Evolutionary conservation across 2,113 vertebrate genomes (phyloP).

Genomic region (Oreotrochilus melanogaster): DNA sequence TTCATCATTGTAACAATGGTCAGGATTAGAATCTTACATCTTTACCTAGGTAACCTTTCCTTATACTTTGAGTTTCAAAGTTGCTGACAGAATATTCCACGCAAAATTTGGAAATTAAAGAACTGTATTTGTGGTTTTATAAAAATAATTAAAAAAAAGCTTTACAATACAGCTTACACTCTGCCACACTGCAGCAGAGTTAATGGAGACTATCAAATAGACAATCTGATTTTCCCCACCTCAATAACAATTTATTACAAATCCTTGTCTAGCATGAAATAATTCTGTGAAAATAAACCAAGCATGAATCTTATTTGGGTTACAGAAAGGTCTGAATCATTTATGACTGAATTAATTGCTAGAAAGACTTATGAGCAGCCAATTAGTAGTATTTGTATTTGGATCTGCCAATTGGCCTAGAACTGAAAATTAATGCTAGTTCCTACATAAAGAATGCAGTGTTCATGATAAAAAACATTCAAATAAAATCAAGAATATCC

Average conservation of each 20-base stretch:
- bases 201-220: not conserved
- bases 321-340: constrained; percentile 58
- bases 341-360: constrained; percentile 63
- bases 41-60: not conserved
- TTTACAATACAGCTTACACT: not conserved
- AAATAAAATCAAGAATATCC: constrained; percentile 34
- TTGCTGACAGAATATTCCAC: not conserved
- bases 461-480: constrained; percentile 39
- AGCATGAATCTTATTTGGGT: constrained; percentile 43
- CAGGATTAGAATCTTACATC: not conserved
- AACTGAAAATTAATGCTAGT: constrained; percentile 35
- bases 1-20: not conserved
- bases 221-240: not conserved
- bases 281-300: constrained; percentile 24
- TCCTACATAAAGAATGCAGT: constrained; percentile 30
- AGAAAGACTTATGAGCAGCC: constrained; percentile 43
- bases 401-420: constrained; percentile 45
- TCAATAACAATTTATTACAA: not conserved
- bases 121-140: not conserved
- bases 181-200: not conserved
- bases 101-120: not conserved
- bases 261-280: constrained; percentile 4
- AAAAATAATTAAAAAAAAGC: not conserved
- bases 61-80: not conserved
- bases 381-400: constrained; percentile 66